A percentile compares a stretch with the other conserved stretches of the same genome.
Conservation (phyloP, 2,797 vertebrate genomes). For the Squalus acanthias region DNA sequence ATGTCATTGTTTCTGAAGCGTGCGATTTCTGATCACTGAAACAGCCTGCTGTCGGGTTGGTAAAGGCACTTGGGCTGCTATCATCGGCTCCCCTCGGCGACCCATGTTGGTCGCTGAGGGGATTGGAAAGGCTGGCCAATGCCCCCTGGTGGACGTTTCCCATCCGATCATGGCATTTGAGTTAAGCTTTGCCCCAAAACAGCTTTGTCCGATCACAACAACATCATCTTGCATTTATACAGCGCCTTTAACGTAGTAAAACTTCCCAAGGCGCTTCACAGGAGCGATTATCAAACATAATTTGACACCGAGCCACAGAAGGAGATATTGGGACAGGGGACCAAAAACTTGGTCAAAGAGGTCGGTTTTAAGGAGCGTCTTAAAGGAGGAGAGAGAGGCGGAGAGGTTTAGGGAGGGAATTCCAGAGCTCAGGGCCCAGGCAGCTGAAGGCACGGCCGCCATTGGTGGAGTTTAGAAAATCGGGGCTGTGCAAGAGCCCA, state of each 20-base stretch:
- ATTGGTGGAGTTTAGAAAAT: too few relatives aligned
- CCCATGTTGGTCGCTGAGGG: neutral
- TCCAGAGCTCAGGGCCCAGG: too few relatives aligned
- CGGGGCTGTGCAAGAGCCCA: too few relatives aligned
- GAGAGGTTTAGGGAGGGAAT: too few relatives aligned
- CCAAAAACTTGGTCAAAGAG: too few relatives aligned
- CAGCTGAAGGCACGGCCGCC: too few relatives aligned
- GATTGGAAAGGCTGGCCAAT: neutral
- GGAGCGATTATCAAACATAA: neutral
- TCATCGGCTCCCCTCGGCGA: neutral
- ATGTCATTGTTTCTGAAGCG: neutral
- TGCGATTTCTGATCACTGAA: neutral
- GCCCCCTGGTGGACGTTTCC: neutral
- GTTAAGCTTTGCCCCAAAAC: neutral
- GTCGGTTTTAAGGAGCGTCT: neutral
- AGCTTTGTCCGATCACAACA: neutral
- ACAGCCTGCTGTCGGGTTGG: neutral
- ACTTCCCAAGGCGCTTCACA: neutral
- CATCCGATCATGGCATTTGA: neutral
- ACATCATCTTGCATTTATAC: neutral
- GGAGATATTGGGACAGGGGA: neutral
- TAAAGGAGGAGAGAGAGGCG: neutral
- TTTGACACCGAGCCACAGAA: neutral
- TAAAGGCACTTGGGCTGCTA: neutral
- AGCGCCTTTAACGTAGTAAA: neutral